Conservation (phyloP, 2,113 vertebrate species). For the Mesoclemmys tuberculata region DNA sequence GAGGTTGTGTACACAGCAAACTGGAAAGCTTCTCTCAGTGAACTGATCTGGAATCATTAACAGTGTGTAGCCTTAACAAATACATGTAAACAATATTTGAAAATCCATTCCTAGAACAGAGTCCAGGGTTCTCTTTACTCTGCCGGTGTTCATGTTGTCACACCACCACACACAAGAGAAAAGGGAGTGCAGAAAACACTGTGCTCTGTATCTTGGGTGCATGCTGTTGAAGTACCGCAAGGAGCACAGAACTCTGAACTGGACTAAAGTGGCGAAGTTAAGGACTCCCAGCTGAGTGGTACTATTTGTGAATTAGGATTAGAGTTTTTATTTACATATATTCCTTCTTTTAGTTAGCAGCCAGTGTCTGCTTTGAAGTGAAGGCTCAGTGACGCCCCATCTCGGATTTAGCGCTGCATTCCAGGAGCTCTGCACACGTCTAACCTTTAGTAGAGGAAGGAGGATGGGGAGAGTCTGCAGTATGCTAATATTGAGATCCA, state of each 20-base stretch:
- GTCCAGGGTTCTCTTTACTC: background rate
- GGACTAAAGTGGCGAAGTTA: no score
- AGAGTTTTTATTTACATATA: background rate
- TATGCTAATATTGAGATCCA: background rate
- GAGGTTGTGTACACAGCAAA: background rate
- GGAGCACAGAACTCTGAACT: no score
- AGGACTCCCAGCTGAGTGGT: no score
- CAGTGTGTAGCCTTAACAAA: background rate
- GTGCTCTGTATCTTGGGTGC: no score
- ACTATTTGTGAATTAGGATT: no score
- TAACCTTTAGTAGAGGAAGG: background rate
- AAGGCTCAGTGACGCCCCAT: background rate
- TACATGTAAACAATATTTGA: constrained; percentile 7
- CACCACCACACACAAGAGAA: rapidly evolving
- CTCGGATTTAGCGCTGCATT: background rate
- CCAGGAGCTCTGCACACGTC: background rate
- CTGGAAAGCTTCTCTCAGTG: background rate
- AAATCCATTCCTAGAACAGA: background rate
- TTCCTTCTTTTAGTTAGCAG: background rate
- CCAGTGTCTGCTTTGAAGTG: background rate
- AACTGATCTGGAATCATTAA: constrained; percentile 63
- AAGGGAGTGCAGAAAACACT: no score
- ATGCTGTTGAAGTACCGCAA: no score
- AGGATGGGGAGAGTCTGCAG: background rate
- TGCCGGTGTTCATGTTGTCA: rapidly evolving